phyloP scores from a whole-genome alignment of 1,140 invertebrate genomes.

The Episyrphus balteatus region DNA sequence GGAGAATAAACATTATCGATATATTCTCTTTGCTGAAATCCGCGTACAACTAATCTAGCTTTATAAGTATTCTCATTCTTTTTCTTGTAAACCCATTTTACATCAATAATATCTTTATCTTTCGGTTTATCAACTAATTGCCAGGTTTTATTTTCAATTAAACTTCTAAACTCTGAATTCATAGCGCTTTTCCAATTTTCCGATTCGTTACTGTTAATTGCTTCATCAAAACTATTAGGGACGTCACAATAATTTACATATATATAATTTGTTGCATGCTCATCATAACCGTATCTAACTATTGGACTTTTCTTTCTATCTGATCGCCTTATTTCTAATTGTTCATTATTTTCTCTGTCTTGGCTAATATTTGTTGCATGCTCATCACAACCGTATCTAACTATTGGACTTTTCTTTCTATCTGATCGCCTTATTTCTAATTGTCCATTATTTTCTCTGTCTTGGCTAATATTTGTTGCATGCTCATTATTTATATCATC shows the following conservation, averaged over 20 bases:
- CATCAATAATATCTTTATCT: conserved; percentile 17
- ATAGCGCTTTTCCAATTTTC: conserved; percentile 30
- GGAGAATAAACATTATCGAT: conserved; percentile 14
- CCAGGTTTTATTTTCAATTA: conserved; percentile 34
- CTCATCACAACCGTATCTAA: conserved; percentile 14
- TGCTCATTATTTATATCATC: conserved; percentile 9
- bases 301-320: conserved; percentile 9
- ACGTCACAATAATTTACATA: conserved; percentile 26
- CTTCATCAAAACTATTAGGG: conserved; percentile 22
- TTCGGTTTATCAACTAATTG: conserved; percentile 22
- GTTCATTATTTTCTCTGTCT: conserved; percentile 11
- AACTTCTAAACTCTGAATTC: conserved; percentile 26
- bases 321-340: conserved; percentile 5
- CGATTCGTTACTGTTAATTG: conserved; percentile 14
- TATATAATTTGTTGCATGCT: conserved; percentile 17
- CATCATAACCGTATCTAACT: conserved; percentile 14
- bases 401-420: conserved; percentile 10
- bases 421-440: conserved; percentile 2
- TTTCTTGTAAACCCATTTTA: conserved; percentile 28
- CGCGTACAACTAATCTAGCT: conserved; percentile 27
- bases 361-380: conserved; percentile 6
- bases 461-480: conserved; percentile 6
- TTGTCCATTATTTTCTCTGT: conserved; percentile 13
- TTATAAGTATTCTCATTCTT: conserved; percentile 10
- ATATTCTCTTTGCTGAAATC: conserved; percentile 25